These are phyloP conservation scores for Natator depressus DNA, from an alignment of 2,113 vertebrate genomes.

Conservation along the genomic window DNA sequence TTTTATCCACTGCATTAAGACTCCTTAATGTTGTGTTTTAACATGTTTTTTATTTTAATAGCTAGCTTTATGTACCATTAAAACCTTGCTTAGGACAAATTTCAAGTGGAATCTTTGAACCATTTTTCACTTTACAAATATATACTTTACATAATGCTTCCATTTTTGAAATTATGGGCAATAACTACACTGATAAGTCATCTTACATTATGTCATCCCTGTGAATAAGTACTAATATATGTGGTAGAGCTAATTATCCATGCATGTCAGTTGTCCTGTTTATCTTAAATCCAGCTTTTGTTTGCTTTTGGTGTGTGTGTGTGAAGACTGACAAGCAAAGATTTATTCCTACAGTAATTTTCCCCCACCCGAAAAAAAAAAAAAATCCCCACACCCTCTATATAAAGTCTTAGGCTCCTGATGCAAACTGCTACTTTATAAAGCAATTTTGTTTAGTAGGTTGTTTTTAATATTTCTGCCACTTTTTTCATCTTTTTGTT, in stretches of 20 bases:
- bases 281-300: conserved; percentile 16
- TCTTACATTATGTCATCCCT: conserved; percentile 34
- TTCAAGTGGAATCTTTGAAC: conserved; percentile 53
- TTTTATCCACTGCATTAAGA: conserved; percentile 40
- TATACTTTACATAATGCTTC: conserved; percentile 51
- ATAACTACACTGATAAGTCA: conserved; percentile 56
- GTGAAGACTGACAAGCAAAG: conserved; percentile 1
- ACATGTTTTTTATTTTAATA: conserved; percentile 51
- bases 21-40: conserved; percentile 50
- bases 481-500: not conserved
- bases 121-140: conserved; percentile 18
- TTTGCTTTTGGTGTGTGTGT: not conserved
- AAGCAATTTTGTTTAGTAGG: conserved; percentile 33
- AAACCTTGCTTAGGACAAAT: conserved; percentile 53
- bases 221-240: conserved; percentile 28
- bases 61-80: conserved; percentile 50
- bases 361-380: not conserved
- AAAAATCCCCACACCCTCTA: not conserved
- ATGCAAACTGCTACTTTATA: conserved; percentile 21
- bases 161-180: conserved; percentile 30
- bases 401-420: not conserved
- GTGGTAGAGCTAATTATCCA: conserved; percentile 3
- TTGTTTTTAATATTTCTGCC: not conserved
- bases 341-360: conserved; percentile 43
- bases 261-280: conserved; percentile 38